Evolutionary conservation across 2,888 invertebrate species (phyloP).

Genomic region (Drosophila mimica): DNA sequence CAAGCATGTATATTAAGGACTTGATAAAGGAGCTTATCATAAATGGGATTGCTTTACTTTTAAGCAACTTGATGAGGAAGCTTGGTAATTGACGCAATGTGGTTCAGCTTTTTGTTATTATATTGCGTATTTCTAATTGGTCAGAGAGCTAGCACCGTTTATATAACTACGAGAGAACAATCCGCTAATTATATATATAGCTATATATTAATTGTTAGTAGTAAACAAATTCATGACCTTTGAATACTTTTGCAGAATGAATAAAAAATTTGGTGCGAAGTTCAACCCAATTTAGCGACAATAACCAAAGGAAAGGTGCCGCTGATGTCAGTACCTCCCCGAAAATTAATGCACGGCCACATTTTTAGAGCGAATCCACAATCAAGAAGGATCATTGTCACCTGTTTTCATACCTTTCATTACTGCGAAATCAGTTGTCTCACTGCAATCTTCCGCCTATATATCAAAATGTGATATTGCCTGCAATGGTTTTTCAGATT

Average conservation of each 20-base stretch:
- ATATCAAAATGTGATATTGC: not conserved
- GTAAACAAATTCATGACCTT: not conserved
- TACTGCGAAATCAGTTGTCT: not conserved
- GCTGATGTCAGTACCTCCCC: not conserved
- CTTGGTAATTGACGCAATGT: not conserved
- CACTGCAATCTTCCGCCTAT: not conserved
- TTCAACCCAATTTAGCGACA: not conserved
- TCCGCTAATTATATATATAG: not conserved
- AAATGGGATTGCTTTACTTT: not conserved
- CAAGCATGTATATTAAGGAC: not conserved
- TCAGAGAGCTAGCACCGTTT: not conserved
- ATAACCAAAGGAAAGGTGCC: not conserved
- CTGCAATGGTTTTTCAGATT: not conserved
- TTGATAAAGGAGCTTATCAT: not conserved
- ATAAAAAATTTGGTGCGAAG: not conserved
- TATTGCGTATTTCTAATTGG: not conserved
- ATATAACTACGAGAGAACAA: not conserved
- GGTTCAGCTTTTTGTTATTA: not conserved
- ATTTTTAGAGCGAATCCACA: not conserved
- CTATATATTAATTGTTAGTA: not conserved
- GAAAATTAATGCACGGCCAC: no score
- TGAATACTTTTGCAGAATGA: not conserved
- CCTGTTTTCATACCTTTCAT: not conserved
- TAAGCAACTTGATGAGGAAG: not conserved
- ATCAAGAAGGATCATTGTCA: not conserved